Conservation (phyloP, 2,113 vertebrate genomes). For the Pungitius pungitius region DNA sequence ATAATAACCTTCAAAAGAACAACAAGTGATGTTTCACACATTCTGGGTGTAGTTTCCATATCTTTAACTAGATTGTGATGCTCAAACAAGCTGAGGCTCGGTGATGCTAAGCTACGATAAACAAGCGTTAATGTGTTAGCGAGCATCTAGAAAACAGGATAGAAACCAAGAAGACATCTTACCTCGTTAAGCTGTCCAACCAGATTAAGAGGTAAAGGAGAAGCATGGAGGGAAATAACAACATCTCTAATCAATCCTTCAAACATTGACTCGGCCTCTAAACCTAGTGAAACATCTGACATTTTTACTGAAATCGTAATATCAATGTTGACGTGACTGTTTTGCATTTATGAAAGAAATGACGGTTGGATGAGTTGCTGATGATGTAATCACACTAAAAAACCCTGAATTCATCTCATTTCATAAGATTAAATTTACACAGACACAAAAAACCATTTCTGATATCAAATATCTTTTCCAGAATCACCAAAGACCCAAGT, state of each 20-base stretch:
- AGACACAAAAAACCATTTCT: background rate
- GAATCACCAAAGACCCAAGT: too few relatives aligned
- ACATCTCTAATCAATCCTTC: constrained; percentile 21
- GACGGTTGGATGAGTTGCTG: background rate
- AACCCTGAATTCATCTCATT: background rate
- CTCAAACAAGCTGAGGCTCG: constrained; percentile 12
- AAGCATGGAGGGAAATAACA: constrained; percentile 69
- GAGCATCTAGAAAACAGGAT: constrained; percentile 41
- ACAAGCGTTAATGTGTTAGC: constrained; percentile 4
- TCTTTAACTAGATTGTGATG: background rate
- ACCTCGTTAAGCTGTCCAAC: constrained; percentile 77
- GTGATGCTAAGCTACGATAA: constrained; percentile 8
- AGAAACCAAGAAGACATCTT: constrained; percentile 56
- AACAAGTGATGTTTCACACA: background rate
- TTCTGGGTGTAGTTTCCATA: background rate
- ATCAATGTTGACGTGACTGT: background rate
- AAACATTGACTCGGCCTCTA: background rate
- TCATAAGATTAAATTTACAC: background rate
- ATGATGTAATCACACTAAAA: background rate
- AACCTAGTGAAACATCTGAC: background rate
- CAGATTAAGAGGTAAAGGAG: constrained; percentile 64
- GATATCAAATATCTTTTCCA: background rate
- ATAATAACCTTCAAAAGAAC: background rate
- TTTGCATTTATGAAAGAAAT: background rate
- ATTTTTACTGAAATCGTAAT: background rate